phyloP scores from a whole-genome alignment of 2,113 vertebrate genomes.

The Trinectes maculatus region DNA sequence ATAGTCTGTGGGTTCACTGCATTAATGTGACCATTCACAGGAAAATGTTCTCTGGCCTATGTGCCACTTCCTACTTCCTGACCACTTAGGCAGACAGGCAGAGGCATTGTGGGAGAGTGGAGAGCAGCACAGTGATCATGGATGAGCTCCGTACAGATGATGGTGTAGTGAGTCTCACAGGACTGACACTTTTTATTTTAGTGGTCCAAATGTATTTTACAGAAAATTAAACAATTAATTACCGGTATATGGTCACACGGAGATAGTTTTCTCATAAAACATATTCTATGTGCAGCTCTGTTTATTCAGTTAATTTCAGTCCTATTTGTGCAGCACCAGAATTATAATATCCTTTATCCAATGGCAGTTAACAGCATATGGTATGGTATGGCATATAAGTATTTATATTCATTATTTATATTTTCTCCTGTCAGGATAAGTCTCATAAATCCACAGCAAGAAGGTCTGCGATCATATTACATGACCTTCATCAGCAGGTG shows the following conservation, averaged over 20 bases:
- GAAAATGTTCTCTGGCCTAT: constrained; percentile 25
- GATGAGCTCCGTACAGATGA: constrained; percentile 27
- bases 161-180: constrained; percentile 26
- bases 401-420: too few species aligned
- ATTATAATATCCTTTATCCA: neutral
- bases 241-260: neutral
- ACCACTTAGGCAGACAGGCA: constrained; percentile 50
- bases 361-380: neutral
- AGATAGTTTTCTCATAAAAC: neutral
- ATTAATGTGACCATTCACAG: constrained; percentile 44
- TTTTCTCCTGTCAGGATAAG: too few species aligned
- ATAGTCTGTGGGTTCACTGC: constrained; percentile 43
- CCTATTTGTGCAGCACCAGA: neutral
- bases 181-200: too few species aligned
- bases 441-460: too few species aligned
- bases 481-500: too few species aligned
- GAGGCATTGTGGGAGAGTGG: constrained; percentile 20
- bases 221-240: constrained; percentile 9
- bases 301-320: neutral
- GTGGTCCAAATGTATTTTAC: constrained; percentile 25
- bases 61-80: constrained; percentile 23
- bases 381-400: too few species aligned
- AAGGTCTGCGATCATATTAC: too few species aligned
- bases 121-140: neutral
- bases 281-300: neutral